Evolutionary conservation across 2,113 vertebrate species (phyloP), one percentile per base, ranked within the genome.

Genomic region (Sorex fumeus): DNA sequence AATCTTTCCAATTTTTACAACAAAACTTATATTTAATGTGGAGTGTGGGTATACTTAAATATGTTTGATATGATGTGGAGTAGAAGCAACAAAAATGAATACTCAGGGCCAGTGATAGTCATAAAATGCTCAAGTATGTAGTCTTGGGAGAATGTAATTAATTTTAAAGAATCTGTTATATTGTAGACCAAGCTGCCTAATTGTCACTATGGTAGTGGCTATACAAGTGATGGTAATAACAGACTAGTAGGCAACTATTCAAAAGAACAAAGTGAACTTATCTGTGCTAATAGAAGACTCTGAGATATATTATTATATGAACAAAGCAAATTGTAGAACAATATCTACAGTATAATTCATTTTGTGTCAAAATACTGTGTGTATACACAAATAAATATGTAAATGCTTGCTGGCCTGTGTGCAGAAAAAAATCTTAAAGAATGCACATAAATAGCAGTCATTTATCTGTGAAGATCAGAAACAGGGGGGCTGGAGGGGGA

Each of bases 1-100:
- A 88, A 47, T 86, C 12, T n/a, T 88, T 91, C 83, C 76, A 84
- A 76, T 76, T 94, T 94, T 93, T 91, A 89, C 47, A 89, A 77
- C 40, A 92, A 93, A 88, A 90, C 43, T 79, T 85, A 34, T 71
- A 78, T 95, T 93, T 95, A 16, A 88, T 90, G 53, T 90, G 77
- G 60, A 72, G 88, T 70, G 85, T 93, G 53, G 53, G 86, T 76
- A 2, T 88, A 67, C 76, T 95, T 94, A 80, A 70, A 92, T 76
- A 76, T 88, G 23, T 86, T 93, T 92, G 71, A 60, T 84, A 32
- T 86, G 85, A 87, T 66, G 10, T 62, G 25, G 34, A 36, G 9
- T 90, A 86, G 66, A 93, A 79, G 74, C 16, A 74, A 74, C 75
- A 92, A 84, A 91, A 85, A 60, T 57, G 71, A 84, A 67, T 57